phyloP scores from a whole-genome alignment of 92 coral and sea anemone species.

The Ricordea florida region DNA sequence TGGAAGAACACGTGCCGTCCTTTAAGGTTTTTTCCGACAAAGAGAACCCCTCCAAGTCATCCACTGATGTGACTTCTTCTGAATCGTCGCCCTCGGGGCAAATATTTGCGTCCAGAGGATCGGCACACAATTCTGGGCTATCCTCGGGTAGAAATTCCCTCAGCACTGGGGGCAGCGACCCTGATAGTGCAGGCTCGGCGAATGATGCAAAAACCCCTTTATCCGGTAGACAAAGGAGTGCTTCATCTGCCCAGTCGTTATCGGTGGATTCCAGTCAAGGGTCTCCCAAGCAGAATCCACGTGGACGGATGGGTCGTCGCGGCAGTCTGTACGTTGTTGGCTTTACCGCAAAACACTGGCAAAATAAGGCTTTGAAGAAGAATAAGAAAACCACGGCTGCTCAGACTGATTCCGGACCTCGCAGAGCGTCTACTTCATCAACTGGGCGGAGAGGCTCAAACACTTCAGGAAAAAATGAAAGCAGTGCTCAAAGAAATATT shows the following conservation, averaged over 20 bases:
- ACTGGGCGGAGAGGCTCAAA: conserved; percentile 9
- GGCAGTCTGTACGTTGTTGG: conserved; percentile 96
- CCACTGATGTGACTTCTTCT: neutral
- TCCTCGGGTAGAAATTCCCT: neutral
- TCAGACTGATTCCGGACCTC: conserved; percentile 23
- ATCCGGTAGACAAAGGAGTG: conserved; percentile 25
- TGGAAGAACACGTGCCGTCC: conserved; percentile 14
- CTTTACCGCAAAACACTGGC: conserved; percentile 96
- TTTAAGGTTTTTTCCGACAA: neutral
- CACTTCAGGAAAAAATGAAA: neutral
- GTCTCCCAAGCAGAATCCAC: conserved; percentile 59
- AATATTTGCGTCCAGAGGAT: neutral
- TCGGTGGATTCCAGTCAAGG: conserved; percentile 71
- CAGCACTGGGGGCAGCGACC: neutral
- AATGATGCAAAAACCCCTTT: conserved; percentile 24
- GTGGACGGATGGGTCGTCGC: conserved; percentile 94
- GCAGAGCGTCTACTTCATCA: neutral
- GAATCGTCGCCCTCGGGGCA: neutral
- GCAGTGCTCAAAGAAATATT: neutral
- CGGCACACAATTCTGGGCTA: neutral
- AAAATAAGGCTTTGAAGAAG: conserved; percentile 86
- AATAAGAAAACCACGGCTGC: conserved; percentile 45
- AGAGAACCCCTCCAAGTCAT: neutral
- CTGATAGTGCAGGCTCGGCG: neutral
- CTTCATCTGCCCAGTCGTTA: conserved; percentile 56